Conservation (phyloP, 2,888 invertebrate species). For the Deilephila porcellus region DNA sequence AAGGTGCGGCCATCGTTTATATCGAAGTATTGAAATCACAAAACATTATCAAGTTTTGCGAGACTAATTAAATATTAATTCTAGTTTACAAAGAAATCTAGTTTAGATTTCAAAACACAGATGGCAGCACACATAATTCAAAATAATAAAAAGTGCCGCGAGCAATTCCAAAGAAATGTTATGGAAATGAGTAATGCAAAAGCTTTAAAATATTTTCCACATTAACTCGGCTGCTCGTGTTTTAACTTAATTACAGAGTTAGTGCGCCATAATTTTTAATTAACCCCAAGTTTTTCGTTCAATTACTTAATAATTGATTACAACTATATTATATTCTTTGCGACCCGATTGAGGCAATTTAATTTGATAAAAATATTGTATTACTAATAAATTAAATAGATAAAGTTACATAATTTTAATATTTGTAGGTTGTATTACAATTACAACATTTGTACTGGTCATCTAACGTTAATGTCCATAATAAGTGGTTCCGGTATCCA, state of each 20-base stretch:
- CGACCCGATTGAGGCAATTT: not conserved
- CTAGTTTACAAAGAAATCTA: no score
- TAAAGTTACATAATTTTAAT: not conserved
- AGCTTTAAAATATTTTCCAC: slow-evolving; percentile 2
- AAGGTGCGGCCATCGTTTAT: no score
- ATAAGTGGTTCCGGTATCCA: no score
- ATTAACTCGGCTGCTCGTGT: not conserved
- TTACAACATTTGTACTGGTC: no score
- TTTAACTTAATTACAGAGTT: slow-evolving; percentile 1
- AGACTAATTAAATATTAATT: not conserved
- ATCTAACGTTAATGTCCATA: no score
- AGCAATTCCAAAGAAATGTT: not conserved
- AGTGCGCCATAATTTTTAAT: not conserved
- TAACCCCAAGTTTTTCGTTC: not conserved
- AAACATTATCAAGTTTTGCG: no score
- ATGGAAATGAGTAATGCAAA: not conserved
- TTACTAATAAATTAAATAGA: not conserved
- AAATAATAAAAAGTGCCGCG: not conserved
- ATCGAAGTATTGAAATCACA: no score
- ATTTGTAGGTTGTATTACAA: no score
- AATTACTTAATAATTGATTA: not conserved
- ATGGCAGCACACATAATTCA: not conserved
- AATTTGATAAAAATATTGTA: not conserved
- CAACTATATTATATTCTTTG: not conserved
- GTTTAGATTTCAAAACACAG: not conserved